Evolutionary conservation across 2,113 vertebrate species (phyloP).

Genomic region (Tyto alba): DNA sequence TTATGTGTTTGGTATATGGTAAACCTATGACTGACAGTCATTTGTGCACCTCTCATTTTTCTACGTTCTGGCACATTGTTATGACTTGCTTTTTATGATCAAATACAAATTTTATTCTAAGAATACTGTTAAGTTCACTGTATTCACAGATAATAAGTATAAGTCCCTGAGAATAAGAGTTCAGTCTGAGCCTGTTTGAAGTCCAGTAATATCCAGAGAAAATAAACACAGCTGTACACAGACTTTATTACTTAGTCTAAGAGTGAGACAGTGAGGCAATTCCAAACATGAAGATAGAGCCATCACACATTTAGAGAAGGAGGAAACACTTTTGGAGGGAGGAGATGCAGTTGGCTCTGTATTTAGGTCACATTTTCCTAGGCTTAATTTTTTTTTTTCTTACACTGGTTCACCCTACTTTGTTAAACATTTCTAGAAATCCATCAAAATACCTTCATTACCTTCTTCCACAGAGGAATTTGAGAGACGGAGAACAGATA

Average conservation of each 20-base stretch:
- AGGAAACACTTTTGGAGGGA: neutral
- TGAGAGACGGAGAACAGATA: neutral
- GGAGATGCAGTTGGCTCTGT: neutral
- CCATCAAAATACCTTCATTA: neutral
- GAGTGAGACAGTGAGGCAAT: neutral
- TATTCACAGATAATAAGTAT: neutral
- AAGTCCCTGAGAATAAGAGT: neutral
- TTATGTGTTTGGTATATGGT: neutral
- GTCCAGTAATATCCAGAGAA: neutral
- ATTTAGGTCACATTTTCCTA: neutral
- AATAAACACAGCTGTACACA: slow-evolving; percentile 19
- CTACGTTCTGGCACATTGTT: neutral
- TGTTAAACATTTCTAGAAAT: neutral
- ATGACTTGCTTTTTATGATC: neutral
- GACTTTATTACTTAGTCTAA: neutral
- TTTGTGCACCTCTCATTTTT: neutral
- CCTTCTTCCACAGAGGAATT: neutral
- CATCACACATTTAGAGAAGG: neutral
- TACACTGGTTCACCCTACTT: neutral
- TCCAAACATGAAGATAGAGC: neutral
- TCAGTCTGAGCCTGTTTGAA: neutral
- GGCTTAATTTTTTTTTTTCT: neutral
- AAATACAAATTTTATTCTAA: neutral
- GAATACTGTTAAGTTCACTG: neutral
- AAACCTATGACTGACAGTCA: neutral